Evolutionary conservation across 2,113 vertebrate genomes (phyloP), one percentile per base, ranked within the genome.

Genomic region (Halichoerus grypus): DNA sequence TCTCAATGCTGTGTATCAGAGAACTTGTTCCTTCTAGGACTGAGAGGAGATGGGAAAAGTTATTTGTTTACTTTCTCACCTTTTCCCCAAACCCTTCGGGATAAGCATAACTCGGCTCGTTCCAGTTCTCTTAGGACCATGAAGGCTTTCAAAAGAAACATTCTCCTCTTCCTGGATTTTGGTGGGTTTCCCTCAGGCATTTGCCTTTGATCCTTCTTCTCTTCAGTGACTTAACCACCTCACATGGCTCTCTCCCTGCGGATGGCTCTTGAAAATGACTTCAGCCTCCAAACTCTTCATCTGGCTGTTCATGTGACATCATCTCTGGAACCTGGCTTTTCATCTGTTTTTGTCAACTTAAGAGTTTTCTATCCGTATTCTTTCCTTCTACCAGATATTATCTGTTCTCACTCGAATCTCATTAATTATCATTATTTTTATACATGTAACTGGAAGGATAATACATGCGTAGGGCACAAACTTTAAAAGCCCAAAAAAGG

Each of bases 191-290:
- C 97, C 88, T 76, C 76, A 15, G 97, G 97, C 93, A 0, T 22
- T 16, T 79, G 59, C 33, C 79, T 94, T 84, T 81, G 87, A 97
- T 90, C 80, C 80, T 91, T 94, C 96, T 51, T 93, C 77, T 55
- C 92, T 39, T 74, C 21, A 46, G 84, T 82, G 80, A 97, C 90
- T 39, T 71, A 36, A 87, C 57, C 92, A 59, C 33, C 94, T 97
- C 95, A 97, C 95, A 51, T 87, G 97, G 94, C 87, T 97, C 87
- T 97, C 89, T 95, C 74, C 59, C 94, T 77, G 92, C 67, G 80
- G 92, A 96, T 5, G 69, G 77, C 90, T 97, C 94, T 92, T 0
- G 4, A 92, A 90, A 67, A 96, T 97, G 97, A 98, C 85, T 92
- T 95, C 97, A 97, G 46, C 88, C 71, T 89, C 77, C 82, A 19